Conservation (phyloP, 1,140 invertebrate genomes). For the Ephestia elutella region DNA sequence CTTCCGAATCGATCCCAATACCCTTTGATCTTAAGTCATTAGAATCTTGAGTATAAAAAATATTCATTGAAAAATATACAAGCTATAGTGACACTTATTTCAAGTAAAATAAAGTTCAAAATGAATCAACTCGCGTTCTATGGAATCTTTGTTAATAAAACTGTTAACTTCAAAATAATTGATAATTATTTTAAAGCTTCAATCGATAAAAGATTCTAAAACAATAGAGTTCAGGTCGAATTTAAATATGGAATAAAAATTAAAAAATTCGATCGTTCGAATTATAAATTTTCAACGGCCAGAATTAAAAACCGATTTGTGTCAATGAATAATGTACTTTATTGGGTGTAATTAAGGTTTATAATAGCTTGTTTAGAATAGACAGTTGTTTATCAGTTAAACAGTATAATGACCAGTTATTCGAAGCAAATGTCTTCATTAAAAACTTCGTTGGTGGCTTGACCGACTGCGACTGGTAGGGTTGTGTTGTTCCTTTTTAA, state of each 20-base stretch:
- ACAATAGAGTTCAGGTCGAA: background rate
- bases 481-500: background rate
- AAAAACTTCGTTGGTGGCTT: constrained; percentile 16
- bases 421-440: constrained; percentile 18
- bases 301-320: constrained; percentile 6
- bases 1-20: constrained; percentile 4
- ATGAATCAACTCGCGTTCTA: background rate
- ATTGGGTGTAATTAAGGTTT: background rate
- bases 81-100: background rate
- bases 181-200: background rate
- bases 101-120: background rate
- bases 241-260: background rate
- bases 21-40: background rate
- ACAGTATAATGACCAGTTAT: constrained; percentile 9
- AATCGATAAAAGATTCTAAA: background rate
- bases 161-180: background rate
- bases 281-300: constrained; percentile 7
- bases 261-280: constrained; percentile 2
- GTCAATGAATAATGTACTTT: background rate
- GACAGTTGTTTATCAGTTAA: constrained; percentile 11
- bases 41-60: background rate
- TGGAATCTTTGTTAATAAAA: background rate
- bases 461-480: constrained; percentile 4
- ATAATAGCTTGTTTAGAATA: background rate
- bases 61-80: background rate